Conservation (phyloP, 2,888 invertebrate genomes). For the Parnassius mnemosyne region DNA sequence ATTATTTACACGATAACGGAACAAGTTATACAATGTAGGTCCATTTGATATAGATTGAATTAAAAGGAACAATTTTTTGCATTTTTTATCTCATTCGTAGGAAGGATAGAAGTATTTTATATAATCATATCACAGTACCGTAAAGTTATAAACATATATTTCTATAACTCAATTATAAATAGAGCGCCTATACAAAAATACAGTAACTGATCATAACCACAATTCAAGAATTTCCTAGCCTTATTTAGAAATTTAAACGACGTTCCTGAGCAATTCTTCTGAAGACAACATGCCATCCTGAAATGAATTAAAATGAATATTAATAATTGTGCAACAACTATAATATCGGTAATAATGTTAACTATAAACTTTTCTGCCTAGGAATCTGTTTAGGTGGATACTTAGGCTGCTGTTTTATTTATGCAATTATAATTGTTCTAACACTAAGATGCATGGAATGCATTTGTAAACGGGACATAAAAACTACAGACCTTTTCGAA, state of each 20-base stretch:
- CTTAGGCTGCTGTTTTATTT: no score
- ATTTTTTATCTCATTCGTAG: constrained; percentile 13
- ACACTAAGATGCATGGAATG: no score
- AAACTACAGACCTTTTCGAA: no score
- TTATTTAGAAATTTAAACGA: constrained; percentile 48
- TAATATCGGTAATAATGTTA: no score
- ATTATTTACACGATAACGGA: constrained; percentile 58
- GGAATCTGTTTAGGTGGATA: no score
- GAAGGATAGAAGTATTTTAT: constrained; percentile 37
- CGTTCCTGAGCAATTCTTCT: constrained; percentile 78
- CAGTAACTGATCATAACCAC: constrained; percentile 46
- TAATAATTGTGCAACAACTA: neutral
- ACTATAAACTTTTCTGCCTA: no score
- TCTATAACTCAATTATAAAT: constrained; percentile 36
- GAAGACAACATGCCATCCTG: constrained; percentile 80
- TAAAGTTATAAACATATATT: constrained; percentile 49
- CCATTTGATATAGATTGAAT: constrained; percentile 12
- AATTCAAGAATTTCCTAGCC: constrained; percentile 33
- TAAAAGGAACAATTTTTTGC: constrained; percentile 19
- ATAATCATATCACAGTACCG: constrained; percentile 68
- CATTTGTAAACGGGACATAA: no score
- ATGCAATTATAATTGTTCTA: no score
- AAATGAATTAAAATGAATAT: constrained; percentile 41
- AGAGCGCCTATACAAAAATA: constrained; percentile 41
- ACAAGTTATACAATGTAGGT: neutral